Base-by-base conservation (phyloP, 2,113 vertebrate genomes). In the Abramis brama region DNA sequence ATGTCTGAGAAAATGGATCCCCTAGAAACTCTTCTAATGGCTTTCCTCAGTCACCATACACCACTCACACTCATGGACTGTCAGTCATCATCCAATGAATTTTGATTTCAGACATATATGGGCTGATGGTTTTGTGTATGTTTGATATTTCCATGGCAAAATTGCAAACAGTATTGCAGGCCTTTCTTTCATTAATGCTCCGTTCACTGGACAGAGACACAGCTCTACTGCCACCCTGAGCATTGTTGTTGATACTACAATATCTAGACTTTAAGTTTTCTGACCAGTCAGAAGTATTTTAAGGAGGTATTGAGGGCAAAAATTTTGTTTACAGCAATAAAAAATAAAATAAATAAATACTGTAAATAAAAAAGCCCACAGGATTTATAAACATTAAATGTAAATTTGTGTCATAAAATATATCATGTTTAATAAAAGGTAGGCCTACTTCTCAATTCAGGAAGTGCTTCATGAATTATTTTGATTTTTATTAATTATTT, bases 221-320 rank as follows among this genome's bases (percentile, higher is more conserved):
- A 86, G 90, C 84, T 43, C 86, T 91, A 92, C 92, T 94, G 92
- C 93, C 94, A 88, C 89, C 94, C 89, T 90, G 90, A 92, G 95
- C 91, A 33, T 27, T 6, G 47, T 13, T 17, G 52, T 7, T n/a
- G 39, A 9, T 59, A 62, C 19, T 82, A 85, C 78, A 83, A 47
- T 4, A 36, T 21, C n/a, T 43, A 12, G 19, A 21, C 23, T 57
- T 57, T 2, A 23, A 57, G 55, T 57, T 57, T 57, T 57, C 19
- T 43, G 9, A 71, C 9, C 10, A 5, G 39, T 23, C 36, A 13
- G 68, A 71, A 23, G 10, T 36, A 68, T 68, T 36, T 36, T 33
- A 43, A 43, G 7, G 7, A 8, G 39, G 39, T 8, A 43, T 43
- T 43, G 39, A 43, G 13, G 15, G 6, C 6, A 39, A 71, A 39